These are phyloP conservation scores for Drosophila miranda DNA, from an alignment of 1,140 invertebrate genomes.

Conservation along the genomic window DNA sequence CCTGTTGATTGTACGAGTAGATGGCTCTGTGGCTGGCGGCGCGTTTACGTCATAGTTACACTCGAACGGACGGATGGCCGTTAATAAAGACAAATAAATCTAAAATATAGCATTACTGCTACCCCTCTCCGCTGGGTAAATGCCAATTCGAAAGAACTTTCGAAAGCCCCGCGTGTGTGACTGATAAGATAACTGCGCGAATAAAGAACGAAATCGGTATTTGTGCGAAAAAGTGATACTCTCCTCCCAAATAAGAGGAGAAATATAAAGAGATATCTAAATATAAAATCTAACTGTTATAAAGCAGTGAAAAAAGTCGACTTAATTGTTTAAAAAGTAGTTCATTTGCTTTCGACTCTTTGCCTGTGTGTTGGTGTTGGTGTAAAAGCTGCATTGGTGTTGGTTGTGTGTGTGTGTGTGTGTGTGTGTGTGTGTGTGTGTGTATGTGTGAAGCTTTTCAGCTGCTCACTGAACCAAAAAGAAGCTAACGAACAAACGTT, in stretches of 20 bases:
- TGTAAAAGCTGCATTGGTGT: slow-evolving; percentile 27
- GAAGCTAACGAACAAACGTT: slow-evolving; percentile 38
- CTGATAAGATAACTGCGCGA: slow-evolving; percentile 59
- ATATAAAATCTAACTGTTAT: slow-evolving; percentile 44
- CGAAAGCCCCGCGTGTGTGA: slow-evolving; percentile 66
- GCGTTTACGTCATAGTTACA: slow-evolving; percentile 76
- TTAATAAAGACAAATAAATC: slow-evolving; percentile 33
- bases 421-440: too few species aligned
- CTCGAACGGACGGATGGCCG: slow-evolving; percentile 21
- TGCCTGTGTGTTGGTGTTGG: slow-evolving; percentile 16
- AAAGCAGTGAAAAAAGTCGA: slow-evolving; percentile 66
- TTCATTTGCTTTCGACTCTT: slow-evolving; percentile 61
- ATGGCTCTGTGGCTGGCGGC: slow-evolving; percentile 14
- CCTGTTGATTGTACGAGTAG: slow-evolving; percentile 63
- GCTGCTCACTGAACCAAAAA: slow-evolving; percentile 49
- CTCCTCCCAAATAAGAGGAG: slow-evolving; percentile 1
- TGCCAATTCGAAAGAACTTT: slow-evolving; percentile 44
- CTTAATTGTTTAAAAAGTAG: slow-evolving; percentile 71
- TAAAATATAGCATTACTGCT: slow-evolving; percentile 19
- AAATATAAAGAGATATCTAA: slow-evolving; percentile 19
- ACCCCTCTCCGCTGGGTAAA: slow-evolving; percentile 21
- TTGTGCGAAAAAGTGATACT: slow-evolving; percentile 30
- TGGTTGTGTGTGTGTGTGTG: slow-evolving; percentile 34
- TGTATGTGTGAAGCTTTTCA: slow-evolving; percentile 60
- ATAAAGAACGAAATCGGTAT: slow-evolving; percentile 59